Base-by-base conservation (phyloP, 2,113 vertebrate species). In the Cepphus grylle region DNA sequence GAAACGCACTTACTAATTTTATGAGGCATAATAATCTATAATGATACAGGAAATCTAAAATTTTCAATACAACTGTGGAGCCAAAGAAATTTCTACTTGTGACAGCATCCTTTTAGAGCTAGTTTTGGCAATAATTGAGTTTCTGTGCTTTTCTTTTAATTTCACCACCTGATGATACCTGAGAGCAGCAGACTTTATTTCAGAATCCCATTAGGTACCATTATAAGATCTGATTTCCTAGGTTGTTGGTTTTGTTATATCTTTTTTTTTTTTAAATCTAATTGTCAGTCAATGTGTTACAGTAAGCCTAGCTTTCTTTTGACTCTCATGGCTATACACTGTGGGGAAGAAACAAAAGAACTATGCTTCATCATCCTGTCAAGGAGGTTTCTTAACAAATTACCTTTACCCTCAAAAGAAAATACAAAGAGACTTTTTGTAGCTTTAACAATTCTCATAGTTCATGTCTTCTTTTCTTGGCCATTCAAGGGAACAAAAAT, bases 311-410 rank as follows among this genome's bases (percentile, higher is more conserved):
- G 97, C 85, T 98, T 98, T 98, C 97, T 95, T 98, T 98, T 98
- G 98, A 98, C 97, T 98, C 97, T 98, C 97, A 96, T 97, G 97
- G 97, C 96, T 98, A 97, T 97, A 97, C 42, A 85, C 96, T 81
- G 97, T 98, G 96, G 98, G 98, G 91, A 96, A 98, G 98, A 98
- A 98, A 97, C 97, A 98, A 98, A 98, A 98, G 98, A 96, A 96
- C 96, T 98, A 97, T 95, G 98, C 98, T 99, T 98, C 98, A 99
- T 99, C 99, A 99, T 99, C 95, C 98, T 99, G 99, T 98, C 99
- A 99, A 97, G 93, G 81, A 98, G 93, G 97, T 98, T 98, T 99
- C 98, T 98, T 98, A 98, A 99, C 98, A 99, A 99, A 99, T 99
- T 98, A 98, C 97, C 93, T 98, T 98, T 98, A 96, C 96, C 96